Percentiles rank a stretch among this genome's conserved stretches.
phyloP scores from a whole-genome alignment of 2,888 invertebrate genomes.

The Cloeon dipterum region DNA sequence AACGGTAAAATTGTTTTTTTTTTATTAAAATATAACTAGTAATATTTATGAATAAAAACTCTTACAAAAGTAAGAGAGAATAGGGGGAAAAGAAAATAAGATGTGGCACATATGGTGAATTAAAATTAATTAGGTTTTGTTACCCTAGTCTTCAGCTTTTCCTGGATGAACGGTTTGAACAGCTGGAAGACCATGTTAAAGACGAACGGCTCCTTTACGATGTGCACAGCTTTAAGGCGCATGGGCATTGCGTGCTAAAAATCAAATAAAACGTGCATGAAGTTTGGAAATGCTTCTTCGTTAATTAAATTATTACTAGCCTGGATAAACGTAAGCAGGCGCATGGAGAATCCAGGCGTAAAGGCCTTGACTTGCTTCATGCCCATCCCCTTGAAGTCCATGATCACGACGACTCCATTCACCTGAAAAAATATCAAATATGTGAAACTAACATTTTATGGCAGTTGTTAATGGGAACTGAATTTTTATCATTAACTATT shows the following conservation, averaged over 20 bases:
- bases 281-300: too few relatives aligned
- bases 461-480: too few relatives aligned
- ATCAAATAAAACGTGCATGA: slow-evolving; percentile 5
- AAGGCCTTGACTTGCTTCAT: slow-evolving; percentile 48
- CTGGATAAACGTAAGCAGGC: slow-evolving; percentile 57
- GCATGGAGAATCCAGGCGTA: slow-evolving; percentile 49
- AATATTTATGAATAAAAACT: too few relatives aligned
- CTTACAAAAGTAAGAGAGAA: too few relatives aligned
- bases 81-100: too few relatives aligned
- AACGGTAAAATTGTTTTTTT: background rate
- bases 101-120: too few relatives aligned
- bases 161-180: slow-evolving; percentile 61
- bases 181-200: slow-evolving; percentile 68
- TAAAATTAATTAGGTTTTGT: too few relatives aligned
- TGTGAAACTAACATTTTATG: too few relatives aligned
- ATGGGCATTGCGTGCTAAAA: slow-evolving; percentile 57
- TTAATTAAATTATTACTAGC: too few relatives aligned
- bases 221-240: slow-evolving; percentile 62
- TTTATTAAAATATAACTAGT: too few relatives aligned
- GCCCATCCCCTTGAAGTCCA: slow-evolving; percentile 58
- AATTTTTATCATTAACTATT: too few relatives aligned
- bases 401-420: slow-evolving; percentile 55
- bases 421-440: slow-evolving; percentile 25
- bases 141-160: slow-evolving; percentile 54
- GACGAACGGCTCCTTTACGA: slow-evolving; percentile 63